These are phyloP conservation scores for Eurosta solidaginis DNA, from an alignment of 1,140 invertebrate genomes.

Conservation along the genomic window DNA sequence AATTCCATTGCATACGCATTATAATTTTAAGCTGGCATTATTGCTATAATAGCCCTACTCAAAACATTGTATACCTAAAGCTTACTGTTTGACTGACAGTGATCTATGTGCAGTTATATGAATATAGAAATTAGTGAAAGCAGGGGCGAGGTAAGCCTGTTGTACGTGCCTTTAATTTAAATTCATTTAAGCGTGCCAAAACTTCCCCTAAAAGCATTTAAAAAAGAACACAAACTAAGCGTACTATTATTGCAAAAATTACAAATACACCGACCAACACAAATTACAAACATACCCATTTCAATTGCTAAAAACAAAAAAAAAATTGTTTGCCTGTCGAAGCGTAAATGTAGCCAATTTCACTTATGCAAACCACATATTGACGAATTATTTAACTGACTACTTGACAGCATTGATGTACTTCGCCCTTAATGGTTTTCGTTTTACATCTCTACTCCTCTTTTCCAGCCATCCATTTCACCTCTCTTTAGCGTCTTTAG, in stretches of 20 bases:
- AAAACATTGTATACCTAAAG: background rate
- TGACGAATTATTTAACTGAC: slow-evolving; percentile 48
- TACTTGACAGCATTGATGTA: slow-evolving; percentile 34
- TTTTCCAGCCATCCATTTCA: background rate
- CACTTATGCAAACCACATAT: slow-evolving; percentile 33
- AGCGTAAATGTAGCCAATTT: slow-evolving; percentile 41
- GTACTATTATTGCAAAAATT: background rate
- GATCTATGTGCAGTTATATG: background rate
- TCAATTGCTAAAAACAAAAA: background rate
- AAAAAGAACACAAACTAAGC: background rate
- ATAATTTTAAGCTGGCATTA: slow-evolving; percentile 23
- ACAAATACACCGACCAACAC: background rate
- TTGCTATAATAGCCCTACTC: slow-evolving; percentile 31
- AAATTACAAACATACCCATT: slow-evolving; percentile 3
- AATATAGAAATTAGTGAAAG: background rate
- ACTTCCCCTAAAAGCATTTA: background rate
- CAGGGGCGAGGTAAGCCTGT: background rate
- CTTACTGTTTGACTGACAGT: background rate
- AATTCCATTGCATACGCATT: slow-evolving; percentile 44
- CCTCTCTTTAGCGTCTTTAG: background rate
- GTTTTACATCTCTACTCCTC: background rate
- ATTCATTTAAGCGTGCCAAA: slow-evolving; percentile 57
- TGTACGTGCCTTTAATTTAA: slow-evolving; percentile 50
- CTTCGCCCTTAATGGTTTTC: slow-evolving; percentile 33
- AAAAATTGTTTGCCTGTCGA: slow-evolving; percentile 32